phyloP scores from a whole-genome alignment of 1,140 invertebrate species.

The Penaeus vannamei region DNA sequence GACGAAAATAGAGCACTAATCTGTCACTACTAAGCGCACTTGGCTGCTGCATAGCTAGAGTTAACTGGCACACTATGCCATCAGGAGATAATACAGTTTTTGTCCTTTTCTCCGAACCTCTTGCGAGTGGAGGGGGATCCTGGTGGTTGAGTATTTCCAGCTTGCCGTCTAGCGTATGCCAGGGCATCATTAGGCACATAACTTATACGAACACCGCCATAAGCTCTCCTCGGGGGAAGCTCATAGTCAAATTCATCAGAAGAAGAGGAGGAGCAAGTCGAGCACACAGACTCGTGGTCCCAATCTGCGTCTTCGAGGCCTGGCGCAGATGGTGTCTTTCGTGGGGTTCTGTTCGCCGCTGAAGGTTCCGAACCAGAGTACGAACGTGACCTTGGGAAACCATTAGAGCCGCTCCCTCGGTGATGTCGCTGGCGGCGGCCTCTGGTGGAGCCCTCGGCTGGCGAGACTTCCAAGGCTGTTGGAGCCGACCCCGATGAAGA shows the following conservation, averaged over 20 bases:
- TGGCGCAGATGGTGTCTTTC: slow-evolving; percentile 67
- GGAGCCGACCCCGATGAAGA: slow-evolving; percentile 66
- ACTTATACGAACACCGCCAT: slow-evolving; percentile 85
- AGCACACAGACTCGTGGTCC: slow-evolving; percentile 80
- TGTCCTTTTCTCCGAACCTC: slow-evolving; percentile 68
- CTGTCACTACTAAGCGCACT: slow-evolving; percentile 58
- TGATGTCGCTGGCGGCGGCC: slow-evolving; percentile 73
- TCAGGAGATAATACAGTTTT: slow-evolving; percentile 71
- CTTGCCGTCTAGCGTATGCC: slow-evolving; percentile 74
- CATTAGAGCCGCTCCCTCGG: slow-evolving; percentile 60
- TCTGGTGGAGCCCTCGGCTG: slow-evolving; percentile 24
- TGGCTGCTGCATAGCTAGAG: slow-evolving; percentile 47
- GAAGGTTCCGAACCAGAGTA: slow-evolving; percentile 70
- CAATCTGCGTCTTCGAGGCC: slow-evolving; percentile 70
- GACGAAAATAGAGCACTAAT: slow-evolving; percentile 34
- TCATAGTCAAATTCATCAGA: slow-evolving; percentile 85
- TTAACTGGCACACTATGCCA: slow-evolving; percentile 34
- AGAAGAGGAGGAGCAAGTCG: slow-evolving; percentile 84
- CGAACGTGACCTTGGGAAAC: slow-evolving; percentile 72
- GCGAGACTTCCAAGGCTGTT: slow-evolving; percentile 57
- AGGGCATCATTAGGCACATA: slow-evolving; percentile 91
- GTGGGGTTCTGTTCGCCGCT: slow-evolving; percentile 67
- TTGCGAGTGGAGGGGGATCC: slow-evolving; percentile 50
- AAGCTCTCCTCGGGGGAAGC: slow-evolving; percentile 83
- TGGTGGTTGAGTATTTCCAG: slow-evolving; percentile 43